Conservation (phyloP, 30 jellyfish, hydroid and myxozoan species). For the Haliclystus octoradiatus region DNA sequence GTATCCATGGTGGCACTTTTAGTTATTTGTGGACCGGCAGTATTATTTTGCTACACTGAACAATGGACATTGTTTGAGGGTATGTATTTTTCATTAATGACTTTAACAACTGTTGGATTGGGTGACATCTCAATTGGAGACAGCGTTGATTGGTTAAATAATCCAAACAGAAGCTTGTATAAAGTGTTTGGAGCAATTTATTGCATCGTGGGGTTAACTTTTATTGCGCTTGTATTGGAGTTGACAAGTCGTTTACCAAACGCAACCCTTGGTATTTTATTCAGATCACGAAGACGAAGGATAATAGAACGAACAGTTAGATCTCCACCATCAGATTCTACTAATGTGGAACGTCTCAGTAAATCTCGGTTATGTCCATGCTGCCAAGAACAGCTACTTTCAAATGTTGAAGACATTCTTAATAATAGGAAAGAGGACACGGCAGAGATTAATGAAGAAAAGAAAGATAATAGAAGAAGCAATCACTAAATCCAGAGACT, state of each 20-base stretch:
- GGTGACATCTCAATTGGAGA: conserved; percentile 57
- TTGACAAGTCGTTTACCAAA: conserved; percentile 43
- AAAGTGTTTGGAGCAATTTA: conserved; percentile 31
- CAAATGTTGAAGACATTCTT: no score
- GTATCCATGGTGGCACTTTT: conserved; percentile 19
- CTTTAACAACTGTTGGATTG: conserved; percentile 69
- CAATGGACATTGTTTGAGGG: conserved; percentile 48
- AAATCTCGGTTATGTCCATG: no score
- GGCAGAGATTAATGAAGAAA: no score
- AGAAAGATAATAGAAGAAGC: no score
- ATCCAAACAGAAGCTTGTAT: conserved; percentile 29
- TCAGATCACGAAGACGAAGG: no score
- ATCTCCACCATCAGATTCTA: no score
- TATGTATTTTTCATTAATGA: conserved; percentile 41
- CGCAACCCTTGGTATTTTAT: no score
- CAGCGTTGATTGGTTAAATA: conserved; percentile 33
- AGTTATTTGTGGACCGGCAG: conserved; percentile 36
- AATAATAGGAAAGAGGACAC: no score
- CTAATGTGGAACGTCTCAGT: no score
- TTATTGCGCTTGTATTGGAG: conserved; percentile 33
- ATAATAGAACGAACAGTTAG: no score
- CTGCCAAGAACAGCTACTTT: no score
- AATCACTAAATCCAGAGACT: no score
- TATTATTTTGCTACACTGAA: conserved; percentile 22
- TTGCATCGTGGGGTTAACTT: conserved; percentile 43